These are phyloP conservation scores for Acrobasis suavella DNA, from an alignment of 2,888 invertebrate species.

Conservation along the genomic window DNA sequence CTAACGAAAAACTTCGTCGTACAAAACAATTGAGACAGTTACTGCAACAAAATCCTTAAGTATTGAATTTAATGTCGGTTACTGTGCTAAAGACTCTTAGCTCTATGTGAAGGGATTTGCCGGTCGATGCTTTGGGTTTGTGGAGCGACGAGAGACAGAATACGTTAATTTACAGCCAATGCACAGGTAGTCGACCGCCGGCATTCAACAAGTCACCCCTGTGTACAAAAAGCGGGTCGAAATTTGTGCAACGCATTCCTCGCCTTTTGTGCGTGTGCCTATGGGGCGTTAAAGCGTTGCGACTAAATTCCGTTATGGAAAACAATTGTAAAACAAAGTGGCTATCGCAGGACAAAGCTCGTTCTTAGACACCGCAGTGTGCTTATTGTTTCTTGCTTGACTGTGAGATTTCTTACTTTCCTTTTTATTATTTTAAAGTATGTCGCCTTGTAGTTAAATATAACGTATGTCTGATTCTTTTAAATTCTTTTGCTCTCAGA, in stretches of 20 bases:
- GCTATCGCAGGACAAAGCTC: neutral
- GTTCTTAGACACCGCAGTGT: neutral
- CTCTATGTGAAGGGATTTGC: neutral
- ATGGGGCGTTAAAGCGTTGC: constrained; percentile 10
- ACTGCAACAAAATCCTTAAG: too few species aligned
- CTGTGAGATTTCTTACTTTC: constrained; percentile 2
- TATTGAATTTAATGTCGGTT: neutral
- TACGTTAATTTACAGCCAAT: constrained; percentile 28
- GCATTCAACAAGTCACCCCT: constrained; percentile 44
- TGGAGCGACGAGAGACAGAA: constrained; percentile 27
- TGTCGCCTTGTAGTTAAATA: neutral
- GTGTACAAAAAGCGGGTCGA: constrained; percentile 45
- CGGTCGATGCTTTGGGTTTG: neutral
- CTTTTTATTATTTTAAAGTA: neutral
- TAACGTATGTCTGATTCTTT: neutral
- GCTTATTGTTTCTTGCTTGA: neutral
- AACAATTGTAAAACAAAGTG: constrained; percentile 22
- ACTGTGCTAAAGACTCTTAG: neutral
- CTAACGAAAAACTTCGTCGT: too few species aligned
- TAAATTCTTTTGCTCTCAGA: constrained; percentile 18
- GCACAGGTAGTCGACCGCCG: constrained; percentile 50
- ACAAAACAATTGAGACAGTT: too few species aligned
- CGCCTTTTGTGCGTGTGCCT: constrained; percentile 36
- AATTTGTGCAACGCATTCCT: constrained; percentile 52
- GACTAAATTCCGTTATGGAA: constrained; percentile 16